Percentiles rank a stretch among this genome's conserved stretches.
These are phyloP conservation scores for Scelioninae gen. 2 DNA, from an alignment of 2,888 invertebrate genomes.

Conservation along the genomic window DNA sequence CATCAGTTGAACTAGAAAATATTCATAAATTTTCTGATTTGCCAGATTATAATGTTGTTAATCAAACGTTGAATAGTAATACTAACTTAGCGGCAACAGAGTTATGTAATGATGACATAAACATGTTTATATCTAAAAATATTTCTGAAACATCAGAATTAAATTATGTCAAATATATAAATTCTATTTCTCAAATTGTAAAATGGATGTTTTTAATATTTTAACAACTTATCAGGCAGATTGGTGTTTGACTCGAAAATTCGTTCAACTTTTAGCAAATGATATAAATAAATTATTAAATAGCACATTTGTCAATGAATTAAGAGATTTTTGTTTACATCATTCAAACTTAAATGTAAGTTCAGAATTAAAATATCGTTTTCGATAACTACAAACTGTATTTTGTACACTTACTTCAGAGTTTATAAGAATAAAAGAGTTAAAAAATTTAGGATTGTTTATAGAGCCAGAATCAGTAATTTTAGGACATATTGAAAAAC, in stretches of 20 bases:
- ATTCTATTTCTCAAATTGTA: no score
- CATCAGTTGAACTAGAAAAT: no score
- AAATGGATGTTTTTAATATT: no score
- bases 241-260: constrained; percentile 17
- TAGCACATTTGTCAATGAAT: constrained; percentile 17
- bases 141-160: no score
- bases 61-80: no score
- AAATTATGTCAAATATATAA: no score
- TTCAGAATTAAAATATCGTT: constrained; percentile 24
- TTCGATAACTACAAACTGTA: constrained; percentile 33
- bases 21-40: no score
- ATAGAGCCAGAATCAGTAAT: constrained; percentile 32
- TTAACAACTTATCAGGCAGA: no score
- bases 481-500: constrained; percentile 23
- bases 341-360: constrained; percentile 18
- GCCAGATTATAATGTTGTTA: no score
- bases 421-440: constrained; percentile 27
- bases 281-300: constrained; percentile 25
- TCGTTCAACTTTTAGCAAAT: constrained; percentile 22
- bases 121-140: no score
- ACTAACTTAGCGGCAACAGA: no score
- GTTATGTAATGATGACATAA: no score
- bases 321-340: constrained; percentile 26
- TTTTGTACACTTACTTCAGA: constrained; percentile 27
- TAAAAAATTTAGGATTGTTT: constrained; percentile 14